Base-by-base conservation (phyloP, 2,113 vertebrate species). In the Cygnus atratus region DNA sequence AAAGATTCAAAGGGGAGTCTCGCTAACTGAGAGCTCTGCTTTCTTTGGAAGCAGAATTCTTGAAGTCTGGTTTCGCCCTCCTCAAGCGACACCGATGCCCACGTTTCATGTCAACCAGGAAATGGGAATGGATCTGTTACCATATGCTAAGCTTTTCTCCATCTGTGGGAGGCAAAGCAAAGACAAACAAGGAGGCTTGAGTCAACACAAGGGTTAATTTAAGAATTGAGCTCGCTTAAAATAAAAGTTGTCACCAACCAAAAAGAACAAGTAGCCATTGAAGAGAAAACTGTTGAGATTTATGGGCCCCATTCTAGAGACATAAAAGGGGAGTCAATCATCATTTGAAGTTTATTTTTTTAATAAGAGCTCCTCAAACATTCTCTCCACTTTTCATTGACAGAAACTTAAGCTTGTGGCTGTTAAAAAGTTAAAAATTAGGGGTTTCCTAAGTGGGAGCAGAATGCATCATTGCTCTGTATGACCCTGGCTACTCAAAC, bases 371-470 rank as follows among this genome's bases (percentile, higher is more conserved):
- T 97, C 95, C 95, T 96, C 95, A 96, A 97, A 91, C 85, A 91
- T 88, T 90, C 78, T 75, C 93, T 93, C 93, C 90, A 93, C 95
- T 88, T 96, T 86, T 94, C 93, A 90, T 35, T 96, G 84, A 88
- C 68, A 96, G 86, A 97, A 96, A 96, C 0, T 13, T 95, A 97
- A 95, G 88, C 91, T 77, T 61, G 58, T 92, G 95, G 91, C 88
- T 97, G 95, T 92, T 96, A 97, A 96, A 94, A 97, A 97, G 92
- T 96, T 96, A 94, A 96, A 97, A 96, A 97, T 95, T 95, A 93
- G 95, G 96, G 90, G 86, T 92, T 97, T 97, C 80, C 78, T 97
- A 97, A 97, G 91, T 97, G 96, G 91, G 67, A 97, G 95, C 91
- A 96, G 92, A 97, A 97, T 94, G 90, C 97, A 89, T 82, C 84